Base-by-base conservation (phyloP, 1,140 invertebrate genomes). In the Sarcophaga bullata region DNA sequence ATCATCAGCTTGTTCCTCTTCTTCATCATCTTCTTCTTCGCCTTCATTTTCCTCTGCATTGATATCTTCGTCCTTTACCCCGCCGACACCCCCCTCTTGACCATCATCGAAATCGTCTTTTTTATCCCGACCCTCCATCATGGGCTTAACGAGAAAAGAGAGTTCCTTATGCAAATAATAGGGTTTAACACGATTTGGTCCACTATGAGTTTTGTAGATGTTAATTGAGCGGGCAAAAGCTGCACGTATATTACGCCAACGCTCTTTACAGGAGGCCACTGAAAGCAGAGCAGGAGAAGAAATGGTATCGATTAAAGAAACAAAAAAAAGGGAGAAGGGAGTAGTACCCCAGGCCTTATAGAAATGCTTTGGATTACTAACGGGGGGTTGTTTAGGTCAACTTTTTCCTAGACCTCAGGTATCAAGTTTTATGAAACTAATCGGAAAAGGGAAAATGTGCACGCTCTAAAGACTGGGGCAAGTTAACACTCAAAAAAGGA, bases 151-250 rank as follows among this genome's bases (percentile, higher is more conserved):
- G 10, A 82, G 46, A 50, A 82, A 82, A 0, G 49, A 73, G 8
- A 82, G 52, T 46, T 82, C 82, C 17, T 76, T 68, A 46, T 82
- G 73, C 8, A 82, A 13, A 68, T 82, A 82, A 46, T 82, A 82
- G 47, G 73, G 82, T 68, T 82, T 82, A n/a, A 78, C 50, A 10
- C 82, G 72, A 76, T 82, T 82, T 15, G 82, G 82, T 11, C 82
- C 82, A 76, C 73, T 78, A 11, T 76, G 52, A 0, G 82, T 78
- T 72, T 82, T 82, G 15, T 82, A 82, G 13, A 82, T 82, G 13
- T 82, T 82, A 13, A 82, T 68, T 5, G 82, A 82, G 11, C 82
- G 82, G 37, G 82, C 82, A 58, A 73, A 82, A 15, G 81, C 81
- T 5, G 81, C 73, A 13, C 81, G 72, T 8, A 82, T 82, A 17